These are phyloP conservation scores for Hypercompe scribonia DNA, from an alignment of 2,888 invertebrate genomes.

Conservation along the genomic window DNA sequence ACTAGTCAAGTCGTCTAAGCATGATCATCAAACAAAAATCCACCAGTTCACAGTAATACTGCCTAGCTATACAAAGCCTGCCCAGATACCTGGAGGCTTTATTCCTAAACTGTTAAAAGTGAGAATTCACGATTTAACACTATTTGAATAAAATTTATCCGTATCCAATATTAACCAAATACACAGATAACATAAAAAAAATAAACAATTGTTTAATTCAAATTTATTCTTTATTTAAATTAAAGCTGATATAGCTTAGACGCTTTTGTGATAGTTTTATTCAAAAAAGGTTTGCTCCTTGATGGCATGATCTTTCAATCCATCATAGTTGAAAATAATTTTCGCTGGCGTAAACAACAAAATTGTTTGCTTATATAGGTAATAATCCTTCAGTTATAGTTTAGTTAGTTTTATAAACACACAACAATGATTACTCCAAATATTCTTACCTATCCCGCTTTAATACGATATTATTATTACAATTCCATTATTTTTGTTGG, in stretches of 20 bases:
- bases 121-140: too few species aligned
- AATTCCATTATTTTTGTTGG: background rate
- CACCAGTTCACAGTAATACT: background rate
- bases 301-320: conserved; percentile 13
- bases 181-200: too few species aligned
- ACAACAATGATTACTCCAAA: conserved; percentile 4
- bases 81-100: background rate
- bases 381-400: background rate
- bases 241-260: too few species aligned
- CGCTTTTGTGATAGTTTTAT: conserved; percentile 23
- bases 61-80: background rate
- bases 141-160: too few species aligned
- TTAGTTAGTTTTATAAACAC: background rate
- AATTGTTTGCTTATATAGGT: conserved; percentile 11
- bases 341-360: conserved; percentile 5
- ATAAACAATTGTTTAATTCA: too few species aligned
- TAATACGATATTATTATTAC: background rate
- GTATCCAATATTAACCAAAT: too few species aligned
- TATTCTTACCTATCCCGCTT: background rate
- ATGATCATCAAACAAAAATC: too few species aligned
- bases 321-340: conserved; percentile 7
- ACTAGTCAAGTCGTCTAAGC: too few species aligned
- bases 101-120: background rate
- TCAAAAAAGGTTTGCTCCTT: conserved; percentile 12
- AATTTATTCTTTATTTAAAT: too few species aligned